These are phyloP conservation scores for Lanius ludovicianus DNA, from an alignment of 2,113 vertebrate species.

Conservation along the genomic window DNA sequence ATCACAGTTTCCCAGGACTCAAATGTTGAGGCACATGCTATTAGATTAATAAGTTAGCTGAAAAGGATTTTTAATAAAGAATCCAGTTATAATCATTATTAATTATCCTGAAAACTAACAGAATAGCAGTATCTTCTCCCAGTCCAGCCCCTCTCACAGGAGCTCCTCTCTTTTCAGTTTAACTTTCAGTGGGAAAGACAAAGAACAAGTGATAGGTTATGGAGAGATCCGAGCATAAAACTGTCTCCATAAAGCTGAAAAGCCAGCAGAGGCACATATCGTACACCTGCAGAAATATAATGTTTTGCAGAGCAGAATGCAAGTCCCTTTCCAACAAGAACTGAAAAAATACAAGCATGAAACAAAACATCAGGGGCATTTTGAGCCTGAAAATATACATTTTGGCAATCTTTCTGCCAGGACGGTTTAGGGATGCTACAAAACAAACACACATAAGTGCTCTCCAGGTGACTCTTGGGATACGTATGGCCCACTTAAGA, in stretches of 20 bases:
- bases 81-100: neutral
- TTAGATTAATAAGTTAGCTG: neutral
- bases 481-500: neutral
- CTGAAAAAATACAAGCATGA: accelerated
- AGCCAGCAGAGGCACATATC: accelerated
- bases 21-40: neutral
- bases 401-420: neutral
- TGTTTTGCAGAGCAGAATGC: neutral
- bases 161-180: neutral
- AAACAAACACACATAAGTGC: neutral
- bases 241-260: neutral
- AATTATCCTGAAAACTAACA: neutral
- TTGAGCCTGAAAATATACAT: neutral
- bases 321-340: neutral
- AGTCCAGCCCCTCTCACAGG: neutral
- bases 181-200: neutral
- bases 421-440: neutral
- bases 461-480: neutral
- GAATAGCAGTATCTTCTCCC: neutral
- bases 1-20: neutral
- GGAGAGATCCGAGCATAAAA: neutral
- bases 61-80: neutral
- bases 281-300: neutral
- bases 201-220: neutral
- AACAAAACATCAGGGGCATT: neutral